Evolutionary conservation across 2,113 vertebrate genomes (phyloP).

Genomic region (Hippocampus comes): DNA sequence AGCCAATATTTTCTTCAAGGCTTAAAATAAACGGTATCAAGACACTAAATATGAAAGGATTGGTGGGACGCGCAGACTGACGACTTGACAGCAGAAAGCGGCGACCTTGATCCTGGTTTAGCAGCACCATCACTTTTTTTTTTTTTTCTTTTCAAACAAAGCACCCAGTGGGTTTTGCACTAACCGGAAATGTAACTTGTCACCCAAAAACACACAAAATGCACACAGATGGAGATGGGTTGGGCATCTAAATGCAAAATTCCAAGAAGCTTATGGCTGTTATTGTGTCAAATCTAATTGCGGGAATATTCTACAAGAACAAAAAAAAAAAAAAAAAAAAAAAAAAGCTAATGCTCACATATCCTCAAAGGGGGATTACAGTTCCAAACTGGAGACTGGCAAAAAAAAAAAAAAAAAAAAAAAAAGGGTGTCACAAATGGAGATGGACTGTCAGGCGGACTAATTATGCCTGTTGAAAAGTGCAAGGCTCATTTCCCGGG

Average conservation of each 20-base stretch:
- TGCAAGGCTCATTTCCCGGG: conserved; percentile 67
- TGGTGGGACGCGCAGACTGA: too few species aligned
- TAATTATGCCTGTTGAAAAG: conserved; percentile 72
- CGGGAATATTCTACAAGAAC: conserved; percentile 56
- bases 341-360: conserved; percentile 40
- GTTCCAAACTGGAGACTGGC: conserved; percentile 50
- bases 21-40: too few species aligned
- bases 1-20: too few species aligned
- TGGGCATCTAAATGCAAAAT: conserved; percentile 60
- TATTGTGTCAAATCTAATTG: conserved; percentile 64
- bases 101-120: background rate
- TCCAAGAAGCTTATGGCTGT: conserved; percentile 58
- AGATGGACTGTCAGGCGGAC: conserved; percentile 64
- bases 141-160: too few species aligned
- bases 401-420: background rate
- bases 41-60: too few species aligned
- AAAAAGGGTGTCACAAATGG: conserved; percentile 40
- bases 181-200: background rate
- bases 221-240: conserved; percentile 38
- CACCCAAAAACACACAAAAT: conserved; percentile 27
- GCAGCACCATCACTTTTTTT: too few species aligned
- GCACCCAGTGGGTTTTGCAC: background rate
- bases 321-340: conserved; percentile 36
- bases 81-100: background rate
- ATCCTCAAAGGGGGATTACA: conserved; percentile 69